Conservation (phyloP, 2,888 invertebrate genomes). For the Lasius fuliginosus region DNA sequence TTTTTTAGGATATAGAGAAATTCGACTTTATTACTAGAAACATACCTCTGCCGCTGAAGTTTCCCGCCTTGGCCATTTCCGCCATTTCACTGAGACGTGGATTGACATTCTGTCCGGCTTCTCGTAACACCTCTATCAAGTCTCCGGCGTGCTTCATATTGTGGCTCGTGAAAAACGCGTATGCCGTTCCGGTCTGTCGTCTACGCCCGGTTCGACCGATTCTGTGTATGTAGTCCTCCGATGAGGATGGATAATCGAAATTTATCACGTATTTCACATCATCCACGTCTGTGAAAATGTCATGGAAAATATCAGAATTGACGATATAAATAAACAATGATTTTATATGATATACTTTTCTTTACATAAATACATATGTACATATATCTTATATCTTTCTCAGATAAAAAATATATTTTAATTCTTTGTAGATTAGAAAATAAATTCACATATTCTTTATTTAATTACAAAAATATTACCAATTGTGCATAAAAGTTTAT, state of each 20-base stretch:
- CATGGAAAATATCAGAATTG: slow-evolving; percentile 18
- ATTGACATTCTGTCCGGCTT: slow-evolving; percentile 95
- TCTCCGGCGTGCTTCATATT: slow-evolving; percentile 96
- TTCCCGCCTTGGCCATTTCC: slow-evolving; percentile 82
- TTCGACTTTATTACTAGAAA: slow-evolving; percentile 11
- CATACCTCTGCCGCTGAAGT: slow-evolving; percentile 80
- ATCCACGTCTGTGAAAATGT: slow-evolving; percentile 93
- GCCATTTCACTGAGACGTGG: slow-evolving; percentile 94
- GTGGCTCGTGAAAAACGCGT: slow-evolving; percentile 96
- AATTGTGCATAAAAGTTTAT: neutral
- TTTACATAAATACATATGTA: neutral
- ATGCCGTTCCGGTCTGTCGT: slow-evolving; percentile 95
- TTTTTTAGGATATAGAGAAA: neutral
- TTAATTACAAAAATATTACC: neutral
- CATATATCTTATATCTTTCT: neutral
- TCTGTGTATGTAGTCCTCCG: slow-evolving; percentile 98
- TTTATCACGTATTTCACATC: slow-evolving; percentile 98
- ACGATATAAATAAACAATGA: neutral
- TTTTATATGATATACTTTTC: neutral
- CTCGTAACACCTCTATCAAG: slow-evolving; percentile 94
- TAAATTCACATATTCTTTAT: neutral
- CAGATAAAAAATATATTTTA: slow-evolving; percentile 17
- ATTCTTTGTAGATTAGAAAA: neutral
- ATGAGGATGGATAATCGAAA: slow-evolving; percentile 98
- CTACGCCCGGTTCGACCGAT: slow-evolving; percentile 97